Base-by-base conservation (phyloP, 2,888 invertebrate species). In the Dynastes tityus region DNA sequence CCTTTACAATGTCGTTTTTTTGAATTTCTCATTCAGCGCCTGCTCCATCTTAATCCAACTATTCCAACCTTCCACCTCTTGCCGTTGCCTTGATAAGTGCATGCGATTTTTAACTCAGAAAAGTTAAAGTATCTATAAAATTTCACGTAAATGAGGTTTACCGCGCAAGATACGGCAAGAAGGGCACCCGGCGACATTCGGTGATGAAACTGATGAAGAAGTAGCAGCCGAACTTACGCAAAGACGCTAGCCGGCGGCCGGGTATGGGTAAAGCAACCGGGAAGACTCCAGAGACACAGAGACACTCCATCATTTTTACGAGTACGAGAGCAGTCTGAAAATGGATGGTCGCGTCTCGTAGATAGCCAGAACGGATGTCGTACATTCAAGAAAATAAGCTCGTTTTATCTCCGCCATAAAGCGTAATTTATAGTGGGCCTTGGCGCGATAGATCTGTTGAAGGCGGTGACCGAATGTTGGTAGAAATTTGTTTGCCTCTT, bases 391-490 rank as follows among this genome's bases (percentile, higher is more conserved):
- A 88, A 88, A 88, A 88, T 88, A 88, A 88, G 88, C 87, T 88
- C 87, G 87, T 87, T 89, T 89, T 89, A 89, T 88, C 88, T 88
- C 83, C 84, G 84, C 87, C 87, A 88, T 88, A 88, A 88, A 89
- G 85, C 84, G 85, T 86, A 87, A 89, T 88, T 89, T 89, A 89
- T 88, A 84, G 85, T 82, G 82, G 58, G 79, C 53, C 76, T 77
- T 71, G 79, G 67, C 37, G 76, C 77, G 77, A 78, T 63, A 73
- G 71, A 71, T 71, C 70, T 51, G 53, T 71, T 53, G 70, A 29
- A 53, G 70, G 70, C 53, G 70, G 67, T 22, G 65, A 61, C 29
- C 61, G 61, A 61, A 65, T 32, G 65, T 40, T 65, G 65, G 67
- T 40, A 67, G 67, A 67, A 67, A 67, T 67, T 67, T 29, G 40